Evolutionary conservation across 2,113 vertebrate species (phyloP), one percentile per base, ranked within the genome.

Genomic region (Caracal caracal): DNA sequence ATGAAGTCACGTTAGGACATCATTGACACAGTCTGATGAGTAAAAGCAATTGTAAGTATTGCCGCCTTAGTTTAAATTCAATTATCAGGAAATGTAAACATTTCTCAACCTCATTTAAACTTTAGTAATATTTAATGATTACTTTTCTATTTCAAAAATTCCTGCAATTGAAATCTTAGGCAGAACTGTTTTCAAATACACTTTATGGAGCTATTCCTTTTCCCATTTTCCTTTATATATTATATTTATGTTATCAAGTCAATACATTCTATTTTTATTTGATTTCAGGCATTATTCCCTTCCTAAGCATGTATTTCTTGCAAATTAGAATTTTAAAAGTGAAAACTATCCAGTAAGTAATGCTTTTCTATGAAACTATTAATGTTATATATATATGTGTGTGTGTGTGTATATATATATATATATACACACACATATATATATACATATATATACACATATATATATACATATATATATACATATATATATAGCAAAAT

Each of bases 191-290:
- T 86, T 75, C 76, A 85, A 79, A 79, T 71, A 65, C 1, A 92
- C 40, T 68, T 80, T 95, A 70, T 70, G 35, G 22, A 11, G 79
- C 86, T 80, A 83, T 59, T 68, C 22, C 65, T 51, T 88, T 96
- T 24, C 6, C 17, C n/a, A 81, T 70, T 66, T 35, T 26, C 12
- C 17, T 63, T 71, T 88, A 13, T 73, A 85, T 87, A 81, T 91
- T 78, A 33, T 65, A 30, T 65, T 66, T 88, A 68, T 0, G 30
- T 49, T 89, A 33, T 73, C 43, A 88, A 76, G 61, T 13, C 40
- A 71, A 76, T 43, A 71, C 30, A 59, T 83, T 94, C 19, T 96
- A n/a, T 53, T 81, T 90, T 65, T 90, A 71, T 81, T 90, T 88
- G 33, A 73, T 65, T 63, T 88, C 17, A 51, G 71, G 33, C 8